These are phyloP conservation scores for Cydia strobilella DNA, from an alignment of 1,140 invertebrate genomes.

Conservation along the genomic window DNA sequence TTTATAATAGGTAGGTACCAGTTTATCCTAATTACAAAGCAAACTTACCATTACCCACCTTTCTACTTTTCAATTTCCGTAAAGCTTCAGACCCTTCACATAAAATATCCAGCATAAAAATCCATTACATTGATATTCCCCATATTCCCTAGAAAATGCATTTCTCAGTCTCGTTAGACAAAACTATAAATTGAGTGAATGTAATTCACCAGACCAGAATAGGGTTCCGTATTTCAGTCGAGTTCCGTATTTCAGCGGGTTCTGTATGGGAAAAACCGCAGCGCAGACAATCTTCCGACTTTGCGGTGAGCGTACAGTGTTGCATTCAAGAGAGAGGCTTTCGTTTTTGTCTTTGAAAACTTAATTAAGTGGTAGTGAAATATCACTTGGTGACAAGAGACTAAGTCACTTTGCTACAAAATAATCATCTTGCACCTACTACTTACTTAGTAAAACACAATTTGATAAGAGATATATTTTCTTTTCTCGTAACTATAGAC, in stretches of 20 bases:
- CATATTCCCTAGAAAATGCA: constrained; percentile 8
- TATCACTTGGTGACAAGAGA: neutral
- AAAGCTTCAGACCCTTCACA: neutral
- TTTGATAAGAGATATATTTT: no score
- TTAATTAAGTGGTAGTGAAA: neutral
- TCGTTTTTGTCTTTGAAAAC: neutral
- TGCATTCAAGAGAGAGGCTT: neutral
- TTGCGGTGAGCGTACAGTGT: constrained; percentile 12
- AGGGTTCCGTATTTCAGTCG: constrained; percentile 20
- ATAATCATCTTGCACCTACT: no score
- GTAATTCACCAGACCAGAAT: constrained; percentile 14
- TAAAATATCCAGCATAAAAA: neutral
- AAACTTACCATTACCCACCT: no score
- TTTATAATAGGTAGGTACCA: no score
- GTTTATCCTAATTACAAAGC: no score
- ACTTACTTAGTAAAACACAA: no score
- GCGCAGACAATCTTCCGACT: constrained; percentile 28
- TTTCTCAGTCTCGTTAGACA: constrained; percentile 22
- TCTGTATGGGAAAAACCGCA: constrained; percentile 15
- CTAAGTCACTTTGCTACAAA: neutral
- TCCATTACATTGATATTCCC: constrained; percentile 8
- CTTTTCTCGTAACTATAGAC: no score
- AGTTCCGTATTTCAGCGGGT: constrained; percentile 12
- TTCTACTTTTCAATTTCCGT: neutral
- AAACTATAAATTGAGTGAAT: constrained; percentile 30